Base-by-base conservation (phyloP, 2,797 vertebrate genomes). In the Numenius phaeopus region DNA sequence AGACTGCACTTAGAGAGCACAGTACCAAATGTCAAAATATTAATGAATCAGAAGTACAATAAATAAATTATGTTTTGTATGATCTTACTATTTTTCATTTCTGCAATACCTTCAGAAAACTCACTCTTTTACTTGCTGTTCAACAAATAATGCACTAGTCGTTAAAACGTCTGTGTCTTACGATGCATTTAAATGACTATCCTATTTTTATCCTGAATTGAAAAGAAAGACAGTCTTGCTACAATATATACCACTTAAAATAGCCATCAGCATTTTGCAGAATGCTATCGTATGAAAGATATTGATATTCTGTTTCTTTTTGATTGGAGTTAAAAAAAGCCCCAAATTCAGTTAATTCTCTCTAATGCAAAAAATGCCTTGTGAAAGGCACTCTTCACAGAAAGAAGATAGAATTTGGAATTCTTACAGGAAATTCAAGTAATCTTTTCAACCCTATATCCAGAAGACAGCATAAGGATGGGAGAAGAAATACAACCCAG, bases 381-480 rank as follows among this genome's bases (percentile, higher is more conserved):
- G 67, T 83, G 70, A 79, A 94, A 91, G 59, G 11, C 19, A 42
- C 7, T 69, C 46, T 40, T 75, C 66, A 27, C 32, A 84, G 42
- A 72, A 65, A 4, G 29, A 58, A 87, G 49, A 40, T 2, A 52
- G 52, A 73, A 92, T 65, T 37, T 42, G 12, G 83, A 96, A 83
- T 67, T 94, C 49, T 55, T 32, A 59, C 8, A 85, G 75, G 87
- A 94, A 94, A 93, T 75, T 66, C 58, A 92, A 83, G 37, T 90
- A 57, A 73, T 87, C 5, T 55, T 86, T 88, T 80, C 47, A 54
- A 89, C 7, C 29, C 14, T 75, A 7, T 11, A 62, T 47, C 24
- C 65, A 90, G 46, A 69, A 79, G 39, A 34, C 12, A 73, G 49
- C 1, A 1, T 70, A 77, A 64, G 26, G 47, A 23, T 44, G 19